Evolutionary conservation across 1,140 invertebrate genomes (phyloP).

Genomic region (Sminthurides bifidus): DNA sequence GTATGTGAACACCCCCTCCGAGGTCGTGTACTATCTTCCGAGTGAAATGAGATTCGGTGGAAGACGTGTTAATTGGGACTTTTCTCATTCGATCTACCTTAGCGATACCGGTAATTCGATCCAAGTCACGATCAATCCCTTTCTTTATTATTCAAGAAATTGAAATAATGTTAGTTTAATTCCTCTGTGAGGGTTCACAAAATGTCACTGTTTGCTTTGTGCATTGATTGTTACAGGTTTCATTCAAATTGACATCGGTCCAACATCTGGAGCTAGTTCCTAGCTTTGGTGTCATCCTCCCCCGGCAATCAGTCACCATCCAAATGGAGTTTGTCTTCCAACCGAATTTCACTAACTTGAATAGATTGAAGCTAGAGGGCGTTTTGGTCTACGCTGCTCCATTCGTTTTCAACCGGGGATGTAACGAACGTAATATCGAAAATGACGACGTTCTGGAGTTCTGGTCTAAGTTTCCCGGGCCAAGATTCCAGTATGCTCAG

Average conservation of each 20-base stretch:
- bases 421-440: not conserved
- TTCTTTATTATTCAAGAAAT: no score
- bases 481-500: not conserved
- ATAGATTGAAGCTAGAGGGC: slow-evolving; percentile 1
- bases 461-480: not conserved
- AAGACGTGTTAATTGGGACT: not conserved
- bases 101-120: slow-evolving; percentile 1
- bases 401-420: slow-evolving; percentile 1
- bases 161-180: no score
- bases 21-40: not conserved
- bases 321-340: no score
- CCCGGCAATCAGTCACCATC: not conserved
- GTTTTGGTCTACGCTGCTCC: not conserved
- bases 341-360: no score
- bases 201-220: no score
- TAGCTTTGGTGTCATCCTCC: not conserved
- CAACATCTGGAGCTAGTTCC: not conserved
- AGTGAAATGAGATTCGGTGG: not conserved
- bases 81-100: not conserved
- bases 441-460: not conserved
- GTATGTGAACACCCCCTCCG: not conserved
- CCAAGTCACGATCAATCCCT: no score
- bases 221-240: not conserved
- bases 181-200: no score
- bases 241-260: not conserved